A percentile compares a stretch with the other conserved stretches of the same genome.
phyloP scores from a whole-genome alignment of 2,113 vertebrate species.

The Octodon degus region DNA sequence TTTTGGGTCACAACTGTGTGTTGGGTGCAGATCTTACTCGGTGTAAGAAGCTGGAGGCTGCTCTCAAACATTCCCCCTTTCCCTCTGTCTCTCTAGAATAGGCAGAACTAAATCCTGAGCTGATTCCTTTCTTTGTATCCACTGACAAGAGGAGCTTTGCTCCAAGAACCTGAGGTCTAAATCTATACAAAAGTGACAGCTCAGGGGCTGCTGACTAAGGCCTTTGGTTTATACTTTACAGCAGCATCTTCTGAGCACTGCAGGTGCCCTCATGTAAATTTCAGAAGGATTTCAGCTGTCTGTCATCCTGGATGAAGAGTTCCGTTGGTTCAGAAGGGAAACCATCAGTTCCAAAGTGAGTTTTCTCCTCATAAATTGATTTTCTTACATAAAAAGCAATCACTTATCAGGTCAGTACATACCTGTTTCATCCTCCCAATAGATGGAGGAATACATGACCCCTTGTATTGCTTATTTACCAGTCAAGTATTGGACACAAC shows the following conservation, averaged over 20 bases:
- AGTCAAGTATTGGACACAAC: not conserved
- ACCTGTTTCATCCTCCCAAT: not conserved
- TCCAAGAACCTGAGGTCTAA: not conserved
- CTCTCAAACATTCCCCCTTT: not conserved
- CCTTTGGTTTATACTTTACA: not conserved
- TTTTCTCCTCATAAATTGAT: not conserved
- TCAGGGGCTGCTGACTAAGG: not conserved
- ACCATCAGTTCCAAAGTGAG: not conserved
- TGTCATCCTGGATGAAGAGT: slow-evolving; percentile 29
- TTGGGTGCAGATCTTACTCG: not conserved
- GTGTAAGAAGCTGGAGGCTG: not conserved
- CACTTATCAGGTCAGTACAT: not conserved
- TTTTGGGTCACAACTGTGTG: not conserved
- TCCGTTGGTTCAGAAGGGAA: not conserved
- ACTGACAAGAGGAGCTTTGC: not conserved
- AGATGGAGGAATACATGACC: not conserved
- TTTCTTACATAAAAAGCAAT: not conserved
- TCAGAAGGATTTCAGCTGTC: not conserved
- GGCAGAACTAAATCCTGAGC: not conserved
- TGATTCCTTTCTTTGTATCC: not conserved
- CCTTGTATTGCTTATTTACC: not conserved
- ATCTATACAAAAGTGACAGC: not conserved
- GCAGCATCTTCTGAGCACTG: not conserved
- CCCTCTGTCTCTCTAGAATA: not conserved
- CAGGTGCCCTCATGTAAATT: not conserved